Conservation (phyloP, 2,888 invertebrate genomes). For the Scaptomyza polygonia region DNA sequence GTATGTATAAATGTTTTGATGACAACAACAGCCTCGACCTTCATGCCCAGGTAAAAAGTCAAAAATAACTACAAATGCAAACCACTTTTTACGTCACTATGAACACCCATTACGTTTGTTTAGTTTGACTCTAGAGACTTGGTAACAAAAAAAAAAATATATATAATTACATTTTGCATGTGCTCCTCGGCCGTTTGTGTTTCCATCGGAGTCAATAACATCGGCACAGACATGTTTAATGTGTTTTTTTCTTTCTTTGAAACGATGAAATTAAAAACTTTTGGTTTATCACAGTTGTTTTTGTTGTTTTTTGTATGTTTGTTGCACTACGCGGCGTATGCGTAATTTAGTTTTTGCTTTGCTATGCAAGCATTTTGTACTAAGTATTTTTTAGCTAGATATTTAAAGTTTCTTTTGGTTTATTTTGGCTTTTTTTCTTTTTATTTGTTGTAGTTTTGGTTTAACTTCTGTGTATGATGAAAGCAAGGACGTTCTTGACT, state of each 20-base stretch:
- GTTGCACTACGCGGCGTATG: slow-evolving; percentile 60
- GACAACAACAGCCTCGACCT: slow-evolving; percentile 55
- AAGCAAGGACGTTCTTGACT: slow-evolving; percentile 53
- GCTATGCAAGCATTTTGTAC: slow-evolving; percentile 62
- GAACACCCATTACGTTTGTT: neutral
- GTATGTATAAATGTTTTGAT: slow-evolving; percentile 29
- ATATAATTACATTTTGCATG: slow-evolving; percentile 77
- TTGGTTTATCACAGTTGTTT: slow-evolving; percentile 64
- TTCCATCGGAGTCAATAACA: slow-evolving; percentile 74
- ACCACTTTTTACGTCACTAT: slow-evolving; percentile 27
- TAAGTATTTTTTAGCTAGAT: slow-evolving; percentile 12
- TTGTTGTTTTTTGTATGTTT: slow-evolving; percentile 31
- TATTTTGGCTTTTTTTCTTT: slow-evolving; percentile 15
- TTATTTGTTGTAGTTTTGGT: slow-evolving; percentile 9
- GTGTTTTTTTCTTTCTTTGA: neutral
- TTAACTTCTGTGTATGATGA: slow-evolving; percentile 30
- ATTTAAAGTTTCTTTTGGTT: slow-evolving; percentile 14
- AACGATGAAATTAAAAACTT: slow-evolving; percentile 38
- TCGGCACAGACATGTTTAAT: slow-evolving; percentile 78
- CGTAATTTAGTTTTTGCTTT: slow-evolving; percentile 48
- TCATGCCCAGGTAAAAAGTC: slow-evolving; percentile 49
- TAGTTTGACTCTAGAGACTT: neutral
- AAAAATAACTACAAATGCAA: slow-evolving; percentile 37
- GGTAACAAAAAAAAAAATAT: neutral
- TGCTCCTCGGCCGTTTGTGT: slow-evolving; percentile 74